Evolutionary conservation across 2,113 vertebrate genomes (phyloP).

Genomic region (Alaudala cheleensis): DNA sequence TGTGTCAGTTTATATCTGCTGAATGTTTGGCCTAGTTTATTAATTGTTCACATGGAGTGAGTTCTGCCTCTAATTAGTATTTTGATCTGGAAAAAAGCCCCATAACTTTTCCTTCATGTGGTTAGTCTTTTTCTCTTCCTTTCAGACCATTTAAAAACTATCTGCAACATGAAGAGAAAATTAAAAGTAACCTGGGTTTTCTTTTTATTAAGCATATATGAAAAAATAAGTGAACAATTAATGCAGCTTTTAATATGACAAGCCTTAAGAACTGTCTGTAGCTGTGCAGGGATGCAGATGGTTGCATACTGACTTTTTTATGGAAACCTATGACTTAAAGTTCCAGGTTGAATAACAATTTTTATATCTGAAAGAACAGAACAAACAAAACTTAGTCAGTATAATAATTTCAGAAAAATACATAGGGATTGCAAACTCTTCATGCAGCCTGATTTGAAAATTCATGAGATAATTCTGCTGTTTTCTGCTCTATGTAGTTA

Average conservation of each 20-base stretch:
- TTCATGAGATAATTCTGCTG: not conserved
- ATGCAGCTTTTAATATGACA: not conserved
- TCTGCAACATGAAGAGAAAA: not conserved
- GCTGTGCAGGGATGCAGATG: not conserved
- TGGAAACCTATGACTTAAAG: not conserved
- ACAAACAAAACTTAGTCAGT: not conserved
- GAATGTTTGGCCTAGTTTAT: not conserved
- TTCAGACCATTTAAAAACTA: not conserved
- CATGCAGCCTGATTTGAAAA: not conserved
- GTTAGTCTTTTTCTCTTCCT: not conserved
- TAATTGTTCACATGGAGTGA: not conserved
- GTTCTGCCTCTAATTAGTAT: not conserved
- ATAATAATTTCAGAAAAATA: not conserved
- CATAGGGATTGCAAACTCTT: not conserved
- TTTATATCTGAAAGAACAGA: not conserved
- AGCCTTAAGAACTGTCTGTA: not conserved
- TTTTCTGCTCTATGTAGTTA: not conserved
- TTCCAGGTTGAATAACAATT: not conserved
- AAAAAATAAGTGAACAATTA: slow-evolving; percentile 41
- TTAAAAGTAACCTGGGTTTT: not conserved
- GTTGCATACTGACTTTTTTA: not conserved
- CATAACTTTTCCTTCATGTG: not conserved
- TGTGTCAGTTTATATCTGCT: not conserved
- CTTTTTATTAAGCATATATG: not conserved
- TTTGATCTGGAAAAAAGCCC: not conserved